Evolutionary conservation across 2,113 vertebrate species (phyloP), one percentile per base, ranked within the genome.

Genomic region (Zosterops pallidus): DNA sequence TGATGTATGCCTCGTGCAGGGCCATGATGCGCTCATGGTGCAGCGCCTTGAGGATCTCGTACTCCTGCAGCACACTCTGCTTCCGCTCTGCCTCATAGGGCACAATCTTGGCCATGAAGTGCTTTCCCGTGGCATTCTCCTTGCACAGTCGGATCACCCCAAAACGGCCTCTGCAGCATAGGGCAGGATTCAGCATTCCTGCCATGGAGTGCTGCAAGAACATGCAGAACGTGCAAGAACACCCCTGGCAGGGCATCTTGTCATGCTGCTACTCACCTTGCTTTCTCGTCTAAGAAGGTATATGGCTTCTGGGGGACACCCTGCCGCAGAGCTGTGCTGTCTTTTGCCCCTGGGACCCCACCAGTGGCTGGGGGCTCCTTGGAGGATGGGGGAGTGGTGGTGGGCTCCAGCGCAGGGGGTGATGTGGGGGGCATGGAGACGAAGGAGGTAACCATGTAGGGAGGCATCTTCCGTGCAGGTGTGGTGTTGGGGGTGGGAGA

Each of bases 221-320:
- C 16, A 39, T 39, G 39, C 39, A 39, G 39, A 39, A 39, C 39
- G 39, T 86, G 42, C 7, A 23, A 10, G 14, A 28, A 35, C 16
- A 39, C 3, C 35, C 26, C 24, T 2, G 1, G 8, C 21, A 77
- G 23, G 46, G 14, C 64, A 67, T 20, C 37, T 25, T 4, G 0
- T 35, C 56, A 41, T 46, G 14, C 24, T 0, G 0, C 39, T 83
- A 55, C 98, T 98, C 97, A 99, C 99, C 99, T 99, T 60, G 99
- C 99, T 94, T 99, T 99, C 97, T 99, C 99, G 6, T 99, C 99
- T 98, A 99, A 98, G 92, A 99, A 99, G 11, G 99, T 99, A 80
- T 99, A 99, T 2, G 99, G 99, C 94, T 99, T 99, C 97, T 99
- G 99, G 52, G 99, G 99, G 25, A 99, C 98, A 1, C 99, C 99